These are phyloP conservation scores for Cheilosia grossa DNA, from an alignment of 2,888 invertebrate genomes.

Conservation along the genomic window DNA sequence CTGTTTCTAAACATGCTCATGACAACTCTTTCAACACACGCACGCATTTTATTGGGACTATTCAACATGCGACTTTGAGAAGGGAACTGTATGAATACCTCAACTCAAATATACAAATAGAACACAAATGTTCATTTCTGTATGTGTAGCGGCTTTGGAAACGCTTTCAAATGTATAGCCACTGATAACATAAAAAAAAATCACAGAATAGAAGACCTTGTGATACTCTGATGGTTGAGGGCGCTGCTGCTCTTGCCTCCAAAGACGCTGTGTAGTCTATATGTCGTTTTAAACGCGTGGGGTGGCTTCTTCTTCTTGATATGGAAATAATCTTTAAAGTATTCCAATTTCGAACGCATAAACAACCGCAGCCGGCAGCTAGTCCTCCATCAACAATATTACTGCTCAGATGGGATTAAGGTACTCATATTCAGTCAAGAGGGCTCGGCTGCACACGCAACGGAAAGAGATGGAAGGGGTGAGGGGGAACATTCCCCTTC, in stretches of 20 bases:
- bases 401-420: constrained; percentile 20
- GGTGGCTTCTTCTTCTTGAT: constrained; percentile 28
- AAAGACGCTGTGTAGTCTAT: constrained; percentile 14
- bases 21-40: constrained; percentile 53
- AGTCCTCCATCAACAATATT: constrained; percentile 47
- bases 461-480: constrained; percentile 17
- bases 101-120: constrained; percentile 29
- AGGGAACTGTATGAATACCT: background rate
- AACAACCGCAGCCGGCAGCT: constrained; percentile 43
- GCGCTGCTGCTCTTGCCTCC: background rate
- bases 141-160: constrained; percentile 21
- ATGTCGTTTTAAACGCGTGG: constrained; percentile 46
- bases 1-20: constrained; percentile 7
- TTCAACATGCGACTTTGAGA: constrained; percentile 19
- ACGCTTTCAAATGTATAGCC: constrained; percentile 15
- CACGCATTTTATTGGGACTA: background rate
- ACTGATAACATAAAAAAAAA: constrained; percentile 38
- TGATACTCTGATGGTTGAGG: constrained; percentile 24
- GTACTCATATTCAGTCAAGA: constrained; percentile 40
- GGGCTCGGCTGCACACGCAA: constrained; percentile 17
- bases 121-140: constrained; percentile 5
- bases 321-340: constrained; percentile 54
- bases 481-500: constrained; percentile 21
- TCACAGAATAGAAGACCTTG: constrained; percentile 28
- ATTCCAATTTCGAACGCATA: constrained; percentile 62